Conservation (phyloP, 2,113 vertebrate species). For the Ariopsis seemanni region DNA sequence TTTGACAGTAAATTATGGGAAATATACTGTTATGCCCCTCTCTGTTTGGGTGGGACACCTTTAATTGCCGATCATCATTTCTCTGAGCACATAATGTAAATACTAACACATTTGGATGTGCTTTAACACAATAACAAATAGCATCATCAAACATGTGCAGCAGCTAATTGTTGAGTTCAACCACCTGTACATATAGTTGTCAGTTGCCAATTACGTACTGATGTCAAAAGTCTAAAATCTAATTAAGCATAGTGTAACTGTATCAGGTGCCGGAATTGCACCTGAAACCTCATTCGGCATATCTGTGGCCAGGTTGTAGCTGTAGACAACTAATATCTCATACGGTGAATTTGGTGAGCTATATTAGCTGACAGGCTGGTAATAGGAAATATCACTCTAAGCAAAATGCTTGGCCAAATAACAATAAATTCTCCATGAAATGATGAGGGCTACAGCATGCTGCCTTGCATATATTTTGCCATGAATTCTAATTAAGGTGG, state of each 20-base stretch:
- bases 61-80: constrained; percentile 83
- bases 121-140: constrained; percentile 27
- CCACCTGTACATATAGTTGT: constrained; percentile 36
- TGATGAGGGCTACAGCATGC: constrained; percentile 89
- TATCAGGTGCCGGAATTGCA: constrained; percentile 27
- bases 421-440: constrained; percentile 92
- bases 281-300: constrained; percentile 31
- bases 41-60: constrained; percentile 76
- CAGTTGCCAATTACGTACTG: constrained; percentile 26
- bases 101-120: constrained; percentile 34
- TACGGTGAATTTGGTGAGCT: constrained; percentile 54
- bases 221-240: constrained; percentile 44
- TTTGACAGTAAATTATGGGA: constrained; percentile 56
- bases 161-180: constrained; percentile 37
- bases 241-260: constrained; percentile 41
- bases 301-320: constrained; percentile 39
- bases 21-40: constrained; percentile 77
- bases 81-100: constrained; percentile 51
- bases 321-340: constrained; percentile 41
- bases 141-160: constrained; percentile 26
- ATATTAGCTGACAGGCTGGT: constrained; percentile 90
- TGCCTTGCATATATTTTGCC: constrained; percentile 93
- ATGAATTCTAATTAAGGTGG: constrained; percentile 91
- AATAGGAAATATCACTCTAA: constrained; percentile 93
- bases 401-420: constrained; percentile 92